phyloP scores from a whole-genome alignment of 1,140 invertebrate species.

The Streblospio benedicti region DNA sequence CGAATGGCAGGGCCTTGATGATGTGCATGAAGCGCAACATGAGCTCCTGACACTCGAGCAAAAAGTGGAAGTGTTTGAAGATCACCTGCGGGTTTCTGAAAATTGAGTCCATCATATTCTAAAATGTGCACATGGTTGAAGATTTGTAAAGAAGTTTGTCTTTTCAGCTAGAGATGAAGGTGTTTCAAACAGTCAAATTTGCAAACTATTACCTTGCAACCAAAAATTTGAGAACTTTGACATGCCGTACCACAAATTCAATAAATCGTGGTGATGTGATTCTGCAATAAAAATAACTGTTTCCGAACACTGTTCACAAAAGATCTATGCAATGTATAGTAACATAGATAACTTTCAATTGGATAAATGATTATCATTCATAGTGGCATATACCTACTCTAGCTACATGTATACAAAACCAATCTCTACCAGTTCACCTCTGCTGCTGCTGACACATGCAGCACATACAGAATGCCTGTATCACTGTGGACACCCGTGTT shows the following conservation, averaged over 20 bases:
- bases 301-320: too few relatives aligned
- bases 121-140: too few relatives aligned
- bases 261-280: slow-evolving; percentile 30
- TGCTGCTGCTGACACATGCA: slow-evolving; percentile 23
- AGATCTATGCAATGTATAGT: too few relatives aligned
- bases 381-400: too few relatives aligned
- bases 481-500: slow-evolving; percentile 31
- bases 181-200: too few relatives aligned
- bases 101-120: too few relatives aligned
- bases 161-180: neutral
- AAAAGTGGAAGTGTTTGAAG: slow-evolving; percentile 41
- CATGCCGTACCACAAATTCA: slow-evolving; percentile 30
- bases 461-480: slow-evolving; percentile 36
- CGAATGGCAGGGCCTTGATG: slow-evolving; percentile 36
- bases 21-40: slow-evolving; percentile 34
- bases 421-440: too few relatives aligned
- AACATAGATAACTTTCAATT: too few relatives aligned
- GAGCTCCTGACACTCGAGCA: slow-evolving; percentile 34
- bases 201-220: slow-evolving; percentile 25
- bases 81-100: slow-evolving; percentile 38
- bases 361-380: too few relatives aligned
- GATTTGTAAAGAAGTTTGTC: too few relatives aligned
- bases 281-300: slow-evolving; percentile 15
- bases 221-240: slow-evolving; percentile 25
- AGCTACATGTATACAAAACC: too few relatives aligned